These are phyloP conservation scores for Esperia sulphurella DNA, from an alignment of 2,888 invertebrate species.

Conservation along the genomic window DNA sequence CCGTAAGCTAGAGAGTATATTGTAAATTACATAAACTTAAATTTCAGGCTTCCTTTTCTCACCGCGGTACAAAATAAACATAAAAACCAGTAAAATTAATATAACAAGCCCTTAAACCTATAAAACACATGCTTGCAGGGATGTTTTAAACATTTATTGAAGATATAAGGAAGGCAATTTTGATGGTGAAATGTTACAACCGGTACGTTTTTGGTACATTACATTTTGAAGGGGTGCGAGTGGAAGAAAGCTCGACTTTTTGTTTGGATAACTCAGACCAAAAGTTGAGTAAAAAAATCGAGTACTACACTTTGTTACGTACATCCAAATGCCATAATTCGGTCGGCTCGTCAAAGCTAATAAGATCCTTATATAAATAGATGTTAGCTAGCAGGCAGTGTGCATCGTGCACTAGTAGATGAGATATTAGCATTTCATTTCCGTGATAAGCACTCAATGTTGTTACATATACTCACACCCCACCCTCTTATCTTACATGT, in stretches of 20 bases:
- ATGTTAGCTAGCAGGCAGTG: no score
- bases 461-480: no score
- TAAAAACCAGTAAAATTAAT: conserved; percentile 59
- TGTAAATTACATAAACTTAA: neutral
- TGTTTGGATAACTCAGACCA: neutral
- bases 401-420: no score
- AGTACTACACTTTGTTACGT: no score
- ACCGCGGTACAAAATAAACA: conserved; percentile 16
- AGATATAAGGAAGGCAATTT: conserved; percentile 73
- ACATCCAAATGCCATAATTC: no score
- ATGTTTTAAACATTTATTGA: conserved; percentile 74
- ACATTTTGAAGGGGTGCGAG: conserved; percentile 24
- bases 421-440: no score
- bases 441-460: no score
- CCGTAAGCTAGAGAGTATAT: neutral
- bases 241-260: conserved; percentile 37
- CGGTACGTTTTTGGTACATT: conserved; percentile 53
- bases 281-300: no score
- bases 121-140: conserved; percentile 74
- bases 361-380: no score
- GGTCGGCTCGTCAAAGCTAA: no score
- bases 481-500: no score
- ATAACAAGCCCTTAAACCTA: conserved; percentile 70
- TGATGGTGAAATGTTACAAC: conserved; percentile 64
- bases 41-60: neutral